Base-by-base conservation (phyloP, 2,888 invertebrate species). In the Nomada lathburiana region DNA sequence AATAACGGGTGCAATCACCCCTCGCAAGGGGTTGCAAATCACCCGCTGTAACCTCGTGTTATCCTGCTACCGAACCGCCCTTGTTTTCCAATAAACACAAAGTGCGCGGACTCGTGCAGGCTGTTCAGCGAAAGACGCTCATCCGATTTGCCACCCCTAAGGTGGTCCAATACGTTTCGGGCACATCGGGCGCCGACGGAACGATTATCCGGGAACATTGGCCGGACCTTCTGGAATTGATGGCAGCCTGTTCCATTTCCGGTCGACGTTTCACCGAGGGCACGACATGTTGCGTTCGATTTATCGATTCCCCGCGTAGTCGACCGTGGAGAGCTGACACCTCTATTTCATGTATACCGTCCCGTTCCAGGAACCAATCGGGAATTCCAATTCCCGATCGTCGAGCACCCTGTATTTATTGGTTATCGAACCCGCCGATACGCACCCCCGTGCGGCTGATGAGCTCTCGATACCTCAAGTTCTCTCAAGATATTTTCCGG, bases 41-140 rank as follows among this genome's bases (percentile, higher is more conserved):
- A 90, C 88, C 86, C 80, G 78, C 89, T 82, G 53, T 47, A 47
- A 52, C 74, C 80, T 90, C 92, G 89, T 93, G 92, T 80, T 90
- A 83, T 71, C 93, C 93, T 93, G 92, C 85, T 93, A 93, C 91
- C 92, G 76, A 91, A 91, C 93, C 92, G 92, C 93, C 93, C 93
- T 93, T 92, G 93, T 93, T 93, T 93, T 93, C 93, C 93, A 93
- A 93, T 93, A 93, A 93, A 92, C 91, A 93, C 92, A 91, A 93
- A 93, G 90, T 87, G 82, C 84, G 76, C 77, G 72, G 72, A 53
- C 71, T 47, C 44, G 71, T 65, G 63, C 64, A 26, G 72, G 60
- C 47, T 44, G 5, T 23, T 42, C 7, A 9, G 42, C 83, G 42
- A 63, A 63, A 83, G 74, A 75, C 72, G 52, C 13, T 42, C 23